Conservation (phyloP, 2,888 invertebrate genomes). For the Drosophila neotestacea region DNA sequence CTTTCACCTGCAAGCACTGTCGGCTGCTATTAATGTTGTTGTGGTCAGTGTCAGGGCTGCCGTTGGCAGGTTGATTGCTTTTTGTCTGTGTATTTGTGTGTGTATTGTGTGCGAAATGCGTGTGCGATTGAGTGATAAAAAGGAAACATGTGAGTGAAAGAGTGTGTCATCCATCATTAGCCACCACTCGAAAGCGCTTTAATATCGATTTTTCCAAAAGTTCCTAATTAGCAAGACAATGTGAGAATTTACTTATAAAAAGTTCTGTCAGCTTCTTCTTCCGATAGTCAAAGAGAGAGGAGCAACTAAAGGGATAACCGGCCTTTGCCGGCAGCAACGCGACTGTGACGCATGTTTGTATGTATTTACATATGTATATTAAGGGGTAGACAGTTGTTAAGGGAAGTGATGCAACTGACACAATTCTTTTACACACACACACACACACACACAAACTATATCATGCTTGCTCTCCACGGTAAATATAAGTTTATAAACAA, state of each 20-base stretch:
- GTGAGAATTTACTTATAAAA: conserved; percentile 18
- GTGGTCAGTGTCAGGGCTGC: conserved; percentile 76
- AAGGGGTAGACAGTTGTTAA: conserved; percentile 29
- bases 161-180: conserved; percentile 65
- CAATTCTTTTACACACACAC: conserved; percentile 38
- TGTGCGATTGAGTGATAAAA: conserved; percentile 69
- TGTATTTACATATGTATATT: neutral
- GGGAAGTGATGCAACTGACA: conserved; percentile 48
- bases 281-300: conserved; percentile 12
- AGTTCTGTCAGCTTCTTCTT: conserved; percentile 14
- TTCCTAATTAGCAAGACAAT: conserved; percentile 62
- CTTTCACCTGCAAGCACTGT: conserved; percentile 11
- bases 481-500: conserved; percentile 74
- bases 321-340: conserved; percentile 54
- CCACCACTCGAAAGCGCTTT: conserved; percentile 13
- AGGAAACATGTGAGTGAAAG: conserved; percentile 45
- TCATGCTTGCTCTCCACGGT: conserved; percentile 17
- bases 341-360: conserved; percentile 11
- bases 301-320: conserved; percentile 38
- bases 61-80: conserved; percentile 45
- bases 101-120: conserved; percentile 35
- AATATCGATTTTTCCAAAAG: conserved; percentile 29
- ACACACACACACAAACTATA: conserved; percentile 5
- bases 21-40: conserved; percentile 57
- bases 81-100: conserved; percentile 5